Evolutionary conservation across 2,888 invertebrate species (phyloP), one percentile per base, ranked within the genome.

Genomic region (Falcaria lacertinaria): DNA sequence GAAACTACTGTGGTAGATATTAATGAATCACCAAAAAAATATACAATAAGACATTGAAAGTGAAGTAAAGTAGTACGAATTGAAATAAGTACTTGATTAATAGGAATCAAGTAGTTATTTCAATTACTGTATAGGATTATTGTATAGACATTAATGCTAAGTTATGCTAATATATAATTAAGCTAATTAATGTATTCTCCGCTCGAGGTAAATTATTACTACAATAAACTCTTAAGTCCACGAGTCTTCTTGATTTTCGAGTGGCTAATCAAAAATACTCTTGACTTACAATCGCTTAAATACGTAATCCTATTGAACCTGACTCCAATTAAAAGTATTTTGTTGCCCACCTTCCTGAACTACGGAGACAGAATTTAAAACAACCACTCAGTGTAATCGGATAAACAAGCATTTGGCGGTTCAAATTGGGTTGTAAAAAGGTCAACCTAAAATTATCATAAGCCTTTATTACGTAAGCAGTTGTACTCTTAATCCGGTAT

Each of bases 361-460:
- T 58, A 57, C 57, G 54, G 42, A 53, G 47, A 17, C 43, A 44
- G 64, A 62, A 67, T 69, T 44, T 50, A 50, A 57, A 68, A 60
- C 56, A 60, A 52, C 54, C 54, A 46, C 55, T 63, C 58, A 50
- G 37, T 42, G 41, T 43, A 60, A 52, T 44, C 40, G 45, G 50
- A 60, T 62, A 64, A 69, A 66, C 60, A 69, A 60, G 52, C 49
- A 37, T 49, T 41, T 45, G 43, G 43, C 53, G 46, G 57, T 60
- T 65, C 61, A 61, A 72, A 69, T 58, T 47, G 47, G 50, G 44
- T 45, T 55, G 54, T 63, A 64, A 67, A 65, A 63, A 68, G 63
- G 54, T 50, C 49, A 42, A 47, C 42, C 41, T 49, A 50, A 40
- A 51, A 68, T 73, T 76, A 64, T 57, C 69, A 67, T 74, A 72